Evolutionary conservation across 2,888 invertebrate species (phyloP).

Genomic region (Phaonia tiefii): DNA sequence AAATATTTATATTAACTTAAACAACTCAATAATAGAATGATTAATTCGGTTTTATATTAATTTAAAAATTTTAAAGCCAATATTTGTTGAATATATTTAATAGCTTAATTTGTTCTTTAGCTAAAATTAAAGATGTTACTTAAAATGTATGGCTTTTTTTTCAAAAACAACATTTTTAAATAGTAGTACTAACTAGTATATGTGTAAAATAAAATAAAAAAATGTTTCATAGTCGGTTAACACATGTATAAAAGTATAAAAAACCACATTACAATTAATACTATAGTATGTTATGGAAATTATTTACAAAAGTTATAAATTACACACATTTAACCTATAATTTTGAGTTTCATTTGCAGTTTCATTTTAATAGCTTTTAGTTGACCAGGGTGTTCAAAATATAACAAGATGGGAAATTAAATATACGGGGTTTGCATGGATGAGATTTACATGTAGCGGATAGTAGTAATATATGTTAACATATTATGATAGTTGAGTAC

Average conservation of each 20-base stretch:
- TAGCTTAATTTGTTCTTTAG: neutral
- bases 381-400: too few species aligned
- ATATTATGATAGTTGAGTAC: too few species aligned
- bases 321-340: too few species aligned
- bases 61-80: too few species aligned
- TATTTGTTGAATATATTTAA: slow-evolving; percentile 4
- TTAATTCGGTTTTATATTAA: slow-evolving; percentile 2
- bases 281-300: slow-evolving; percentile 15
- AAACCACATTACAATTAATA: slow-evolving; percentile 20
- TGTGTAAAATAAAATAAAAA: neutral
- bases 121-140: slow-evolving; percentile 75
- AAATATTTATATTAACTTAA: slow-evolving; percentile 44
- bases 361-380: too few species aligned
- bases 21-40: too few species aligned
- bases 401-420: too few species aligned
- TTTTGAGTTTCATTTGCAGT: too few species aligned
- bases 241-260: slow-evolving; percentile 8
- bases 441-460: too few species aligned
- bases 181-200: slow-evolving; percentile 63
- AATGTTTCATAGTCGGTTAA: neutral
- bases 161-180: slow-evolving; percentile 58
- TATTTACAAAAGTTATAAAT: slow-evolving; percentile 43
- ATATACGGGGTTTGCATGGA: too few species aligned
- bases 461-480: too few species aligned
- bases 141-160: slow-evolving; percentile 75